Evolutionary conservation across 2,113 vertebrate genomes (phyloP), one percentile per base, ranked within the genome.

Genomic region (Triplophysa siluroides): DNA sequence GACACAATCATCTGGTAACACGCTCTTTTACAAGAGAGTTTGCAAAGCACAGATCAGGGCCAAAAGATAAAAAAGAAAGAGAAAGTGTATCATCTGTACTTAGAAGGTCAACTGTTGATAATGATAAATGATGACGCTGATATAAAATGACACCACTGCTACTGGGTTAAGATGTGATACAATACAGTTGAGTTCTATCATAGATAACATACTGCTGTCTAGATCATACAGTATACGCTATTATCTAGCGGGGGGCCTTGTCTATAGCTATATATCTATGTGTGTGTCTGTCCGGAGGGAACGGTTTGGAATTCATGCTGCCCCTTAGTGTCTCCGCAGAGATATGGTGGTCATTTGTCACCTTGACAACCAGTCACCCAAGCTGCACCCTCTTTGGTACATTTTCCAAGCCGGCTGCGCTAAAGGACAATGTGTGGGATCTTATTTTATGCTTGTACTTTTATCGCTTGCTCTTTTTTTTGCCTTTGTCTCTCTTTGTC

Each of bases 341-440:
- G 58, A 62, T 71, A 76, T 70, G 70, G 14, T 61, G 62, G 71
- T 81, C 84, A 81, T 83, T 85, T 85, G 82, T 85, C 84, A 83
- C 79, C 84, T 74, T 83, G 84, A 85, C 84, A 85, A 85, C 81
- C 71, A 81, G 66, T 83, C 66, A 41, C 69, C 79, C 71, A 76
- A 65, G 29, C 71, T 75, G 79, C 67, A 76, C 63, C 45, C 71
- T 43, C 26, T 75, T 74, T 71, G 76, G 58, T 76, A 69, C 58
- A 60, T 71, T 71, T 70, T 79, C 71, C 24, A 61, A 61, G 70
- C 45, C 65, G 50, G 24, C 13, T 78, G 45, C 33, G n/a, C 72
- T 81, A 78, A 80, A 78, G 62, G 83, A 80, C 67, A 68, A 14
- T 81, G 63, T 84, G 79, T 66, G 76, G 64, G 58, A 76, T 79